Base-by-base conservation (phyloP, 2,113 vertebrate species). In the Phaethon lepturus region DNA sequence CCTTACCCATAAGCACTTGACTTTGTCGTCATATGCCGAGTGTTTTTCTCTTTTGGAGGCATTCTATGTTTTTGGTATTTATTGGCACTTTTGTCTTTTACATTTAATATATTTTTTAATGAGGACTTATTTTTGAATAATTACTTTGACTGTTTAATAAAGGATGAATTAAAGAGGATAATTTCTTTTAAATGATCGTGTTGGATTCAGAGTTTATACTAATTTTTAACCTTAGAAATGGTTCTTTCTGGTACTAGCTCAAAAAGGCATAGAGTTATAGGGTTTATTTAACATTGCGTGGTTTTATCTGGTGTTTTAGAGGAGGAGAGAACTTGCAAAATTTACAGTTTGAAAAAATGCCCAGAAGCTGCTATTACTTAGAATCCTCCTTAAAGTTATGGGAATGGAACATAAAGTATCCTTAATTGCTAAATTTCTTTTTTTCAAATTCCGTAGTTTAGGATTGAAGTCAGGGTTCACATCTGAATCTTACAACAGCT, bases 251-350 rank as follows among this genome's bases (percentile, higher is more conserved):
- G n/a, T 78, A 92, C 38, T 92, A 79, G 29, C 44, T 92, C 62
- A 42, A 97, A 97, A 96, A 86, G 38, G 23, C 63, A 81, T 24
- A 79, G 19, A 80, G 31, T 87, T 94, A 59, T 45, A 86, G 20
- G 71, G 80, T 72, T 38, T 86, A 71, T 96, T 97, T 97, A 96
- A 98, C 97, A 96, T 80, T 67, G 66, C 20, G 58, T 86, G 42
- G 19, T 71, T 88, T 85, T 96, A 76, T 97, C 63, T 96, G 42
- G 73, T 97, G 45, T 97, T 84, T 11, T 22, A 94, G 56, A 83
- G 81, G 69, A 95, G 95, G 29, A 95, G 63, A 97, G 96, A 97
- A 74, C 86, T 87, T 76, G 85, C 81, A 97, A 97, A 88, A 67
- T 55, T 15, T 93, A 85, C 49, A 49, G 58, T 73, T 85, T 85